phyloP scores from a whole-genome alignment of 2,888 invertebrate genomes.

The Campoplex capitator region DNA sequence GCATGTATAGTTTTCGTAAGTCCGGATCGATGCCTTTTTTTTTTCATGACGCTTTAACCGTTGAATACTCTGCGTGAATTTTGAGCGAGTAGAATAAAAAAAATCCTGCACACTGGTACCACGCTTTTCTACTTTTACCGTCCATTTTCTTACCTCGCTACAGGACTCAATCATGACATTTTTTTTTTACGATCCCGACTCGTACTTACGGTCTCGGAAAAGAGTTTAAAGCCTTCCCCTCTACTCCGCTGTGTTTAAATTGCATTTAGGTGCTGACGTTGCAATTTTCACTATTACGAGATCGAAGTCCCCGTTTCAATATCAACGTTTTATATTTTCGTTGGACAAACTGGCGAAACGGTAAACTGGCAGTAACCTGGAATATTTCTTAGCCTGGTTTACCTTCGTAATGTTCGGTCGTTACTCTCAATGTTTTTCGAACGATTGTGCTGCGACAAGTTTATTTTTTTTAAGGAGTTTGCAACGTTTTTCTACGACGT shows the following conservation, averaged over 20 bases:
- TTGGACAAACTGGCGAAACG: neutral
- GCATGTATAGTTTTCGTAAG: neutral
- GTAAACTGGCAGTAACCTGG: constrained; percentile 7
- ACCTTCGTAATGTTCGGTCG: neutral
- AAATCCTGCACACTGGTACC: neutral
- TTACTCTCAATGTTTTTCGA: neutral
- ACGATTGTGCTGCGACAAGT: neutral
- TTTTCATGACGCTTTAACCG: constrained; percentile 1
- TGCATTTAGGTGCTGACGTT: neutral
- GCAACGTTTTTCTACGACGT: neutral
- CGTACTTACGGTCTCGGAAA: neutral
- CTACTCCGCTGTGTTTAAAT: neutral
- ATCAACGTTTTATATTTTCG: constrained; percentile 15
- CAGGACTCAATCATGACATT: constrained; percentile 31
- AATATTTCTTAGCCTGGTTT: constrained; percentile 2
- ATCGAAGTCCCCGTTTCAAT: neutral
- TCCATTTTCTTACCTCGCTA: constrained; percentile 13
- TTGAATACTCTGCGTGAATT: constrained; percentile 19
- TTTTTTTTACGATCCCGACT: constrained; percentile 23
- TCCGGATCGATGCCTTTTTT: constrained; percentile 24
- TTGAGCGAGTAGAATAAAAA: constrained; percentile 2
- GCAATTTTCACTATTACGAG: constrained; percentile 29
- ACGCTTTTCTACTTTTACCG: constrained; percentile 14
- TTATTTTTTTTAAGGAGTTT: neutral
- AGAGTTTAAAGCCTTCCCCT: neutral